Base-by-base conservation (phyloP, 2,888 invertebrate species). In the Hirtodrosophila confusa region DNA sequence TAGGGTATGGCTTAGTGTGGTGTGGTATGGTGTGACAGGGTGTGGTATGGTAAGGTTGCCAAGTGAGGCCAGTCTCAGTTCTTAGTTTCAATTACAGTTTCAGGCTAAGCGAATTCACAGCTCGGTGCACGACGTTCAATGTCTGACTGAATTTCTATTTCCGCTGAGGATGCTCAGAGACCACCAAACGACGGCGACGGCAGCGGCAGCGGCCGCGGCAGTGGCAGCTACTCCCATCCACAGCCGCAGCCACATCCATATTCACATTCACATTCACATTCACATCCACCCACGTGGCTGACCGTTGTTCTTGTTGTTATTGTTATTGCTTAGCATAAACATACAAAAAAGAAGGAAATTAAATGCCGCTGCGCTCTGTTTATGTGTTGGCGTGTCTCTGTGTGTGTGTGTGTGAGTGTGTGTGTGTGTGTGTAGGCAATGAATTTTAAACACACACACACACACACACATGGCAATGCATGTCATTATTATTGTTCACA, bases 111-210 rank as follows among this genome's bases (percentile, higher is more conserved):
- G 61, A 53, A 62, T 72, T 68, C 58, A 75, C 71, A 77, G 74
- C 71, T 74, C 65, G 63, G 45, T 62, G 77, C 75, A 69, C 82
- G 66, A 68, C 84, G 84, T 80, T 75, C 84, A 64, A 44, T 77
- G 49, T 71, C 75, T 79, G 77, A 85, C 84, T 84, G 77, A 84
- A 80, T 65, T 80, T 75, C 65, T 72, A 75, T 80, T 83, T 77
- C 78, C 79, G 83, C 61, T 65, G 75, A 69, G 77, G 79, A 83
- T 76, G 73, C 82, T 72, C 78, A 41, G 35, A 62, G 71, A 66
- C 69, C 69, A 60, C 37, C 57, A 56, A 63, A 51, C 41, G 57
- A 37, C 36, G 50, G 27, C 48, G 53, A 62, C 45, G 44, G 35
- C 61, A 27, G 24, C 57, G 43, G 39, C 45, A 54, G 39, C 33